Evolutionary conservation across 2,797 vertebrate genomes (phyloP).

Genomic region (Lates japonicus): DNA sequence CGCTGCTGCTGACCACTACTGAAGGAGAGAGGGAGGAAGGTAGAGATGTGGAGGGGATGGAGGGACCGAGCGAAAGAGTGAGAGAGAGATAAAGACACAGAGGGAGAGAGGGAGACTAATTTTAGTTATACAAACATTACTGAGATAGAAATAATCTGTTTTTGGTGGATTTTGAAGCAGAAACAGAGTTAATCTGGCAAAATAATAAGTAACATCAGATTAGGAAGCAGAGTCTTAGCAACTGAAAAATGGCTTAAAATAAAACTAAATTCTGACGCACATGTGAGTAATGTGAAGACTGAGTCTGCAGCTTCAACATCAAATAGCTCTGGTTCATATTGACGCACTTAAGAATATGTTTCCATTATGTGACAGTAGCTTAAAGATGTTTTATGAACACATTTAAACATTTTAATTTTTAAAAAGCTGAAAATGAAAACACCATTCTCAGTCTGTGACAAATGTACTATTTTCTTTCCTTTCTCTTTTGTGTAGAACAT

Average conservation of each 20-base stretch:
- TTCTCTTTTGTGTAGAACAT: not conserved
- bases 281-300: not conserved
- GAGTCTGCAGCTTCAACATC: not conserved
- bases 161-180: not conserved
- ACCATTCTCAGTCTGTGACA: not conserved
- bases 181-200: constrained; percentile 18
- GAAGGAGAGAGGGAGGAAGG: constrained; percentile 51
- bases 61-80: not conserved
- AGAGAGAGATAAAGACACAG: constrained; percentile 10
- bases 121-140: constrained; percentile 29
- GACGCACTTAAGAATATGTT: not conserved
- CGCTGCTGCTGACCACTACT: constrained; percentile 82
- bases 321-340: not conserved
- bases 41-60: not conserved
- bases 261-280: not conserved
- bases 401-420: too few relatives aligned
- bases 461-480: not conserved
- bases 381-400: too few relatives aligned
- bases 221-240: not conserved
- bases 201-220: constrained; percentile 3
- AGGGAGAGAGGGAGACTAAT: constrained; percentile 29
- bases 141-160: constrained; percentile 38
- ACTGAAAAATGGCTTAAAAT: not conserved
- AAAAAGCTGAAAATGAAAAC: not conserved
- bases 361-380: not conserved